These are phyloP conservation scores for Mionectes macconnelli DNA, from an alignment of 2,113 vertebrate species.

Conservation along the genomic window DNA sequence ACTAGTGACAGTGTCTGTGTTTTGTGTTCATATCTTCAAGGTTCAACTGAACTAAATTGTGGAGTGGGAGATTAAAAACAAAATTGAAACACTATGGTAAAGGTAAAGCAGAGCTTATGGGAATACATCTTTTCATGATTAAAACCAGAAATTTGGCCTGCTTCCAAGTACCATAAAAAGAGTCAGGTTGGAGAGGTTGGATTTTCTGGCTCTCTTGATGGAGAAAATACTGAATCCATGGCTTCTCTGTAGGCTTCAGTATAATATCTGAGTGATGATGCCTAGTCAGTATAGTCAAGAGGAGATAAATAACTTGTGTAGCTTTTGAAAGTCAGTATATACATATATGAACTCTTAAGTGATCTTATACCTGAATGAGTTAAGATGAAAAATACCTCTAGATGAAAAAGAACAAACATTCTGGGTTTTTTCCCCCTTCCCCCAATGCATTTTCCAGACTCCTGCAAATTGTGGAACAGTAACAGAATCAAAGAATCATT, in stretches of 20 bases:
- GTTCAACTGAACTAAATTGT: neutral
- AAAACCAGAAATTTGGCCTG: neutral
- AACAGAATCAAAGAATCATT: neutral
- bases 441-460: neutral
- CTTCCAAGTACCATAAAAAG: neutral
- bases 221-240: neutral
- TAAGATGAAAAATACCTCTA: neutral
- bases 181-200: neutral
- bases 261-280: neutral
- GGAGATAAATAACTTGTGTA: neutral
- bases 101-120: neutral
- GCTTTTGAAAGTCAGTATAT: neutral
- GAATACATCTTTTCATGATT: neutral
- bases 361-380: neutral
- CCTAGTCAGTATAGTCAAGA: neutral
- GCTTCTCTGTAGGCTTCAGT: neutral
- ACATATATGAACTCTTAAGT: neutral
- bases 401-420: neutral
- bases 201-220: neutral
- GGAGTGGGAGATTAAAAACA: neutral
- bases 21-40: neutral
- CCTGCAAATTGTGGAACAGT: neutral
- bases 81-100: neutral
- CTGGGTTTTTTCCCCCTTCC: rapidly evolving
- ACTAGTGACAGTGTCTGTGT: neutral